Base-by-base conservation (phyloP, 2,797 vertebrate genomes). In the Sylvilagus floridanus region DNA sequence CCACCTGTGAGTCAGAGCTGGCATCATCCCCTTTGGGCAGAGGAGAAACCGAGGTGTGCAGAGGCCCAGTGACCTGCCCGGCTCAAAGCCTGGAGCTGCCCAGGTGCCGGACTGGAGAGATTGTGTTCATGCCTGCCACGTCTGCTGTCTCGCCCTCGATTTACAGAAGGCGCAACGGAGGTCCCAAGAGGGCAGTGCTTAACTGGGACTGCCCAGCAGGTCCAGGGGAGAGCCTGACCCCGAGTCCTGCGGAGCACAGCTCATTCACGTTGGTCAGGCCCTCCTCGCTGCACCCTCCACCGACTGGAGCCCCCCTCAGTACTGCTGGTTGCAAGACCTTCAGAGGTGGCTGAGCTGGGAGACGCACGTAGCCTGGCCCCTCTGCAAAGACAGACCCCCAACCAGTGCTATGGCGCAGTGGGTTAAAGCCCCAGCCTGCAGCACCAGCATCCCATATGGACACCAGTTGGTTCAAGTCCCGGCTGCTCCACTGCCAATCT, bases 331-430 rank as follows among this genome's bases (percentile, higher is more conserved):
- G 8, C 42, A 85, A 88, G 84, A 76, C 68, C 66, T 57, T 88
- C 85, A 81, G 85, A 86, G 88, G 60, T 7, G 11, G 16, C 77
- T 28, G 30, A 12, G 6, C 63, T 78, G 54, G 37, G 35, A 84
- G 68, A 84, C 35, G 57, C 69, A 0, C 5, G 28, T 0, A 9
- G 68, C 63, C 69, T 93, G 94, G 85, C 85, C 71, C 82, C 19
- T 62, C 68, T 35, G 54, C 19, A 11, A 75, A 54, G 47, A 90
- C n/a, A 78, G 72, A 87, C 69, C 81, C 79, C 79, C 78, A 78
- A 66, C 28, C 78, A 9, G 42, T 47, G 42, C 42, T 47, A 9
- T 47, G 42, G 42, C 42, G 42, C 42, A 47, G 42, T 9, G 42
- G 8, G 42, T 47, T 47, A 47, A 47, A 47, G 42, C 42, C 42